Conservation (phyloP, 2,113 vertebrate genomes). For the Gorsachius goisagi region DNA sequence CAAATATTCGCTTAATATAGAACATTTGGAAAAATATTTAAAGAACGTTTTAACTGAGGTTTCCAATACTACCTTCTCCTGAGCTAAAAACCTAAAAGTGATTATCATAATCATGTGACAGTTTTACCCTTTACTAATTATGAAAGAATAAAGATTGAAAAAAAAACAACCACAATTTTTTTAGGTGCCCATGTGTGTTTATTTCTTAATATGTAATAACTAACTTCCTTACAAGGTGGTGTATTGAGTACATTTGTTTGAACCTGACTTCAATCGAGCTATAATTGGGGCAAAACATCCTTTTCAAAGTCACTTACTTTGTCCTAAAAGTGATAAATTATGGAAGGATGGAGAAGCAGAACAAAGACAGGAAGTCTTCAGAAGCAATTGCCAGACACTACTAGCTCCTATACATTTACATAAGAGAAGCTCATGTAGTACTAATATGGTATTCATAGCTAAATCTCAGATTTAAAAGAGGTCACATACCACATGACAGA, state of each 20-base stretch:
- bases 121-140: neutral
- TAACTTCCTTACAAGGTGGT: neutral
- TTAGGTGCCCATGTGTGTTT: neutral
- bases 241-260: neutral
- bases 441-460: constrained; percentile 44
- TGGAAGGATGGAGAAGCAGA: neutral
- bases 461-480: constrained; percentile 51
- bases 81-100: neutral
- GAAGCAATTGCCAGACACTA: constrained; percentile 1
- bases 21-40: neutral
- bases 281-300: neutral
- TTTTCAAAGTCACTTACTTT: neutral
- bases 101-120: neutral
- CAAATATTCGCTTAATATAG: neutral
- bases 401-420: constrained; percentile 5
- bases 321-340: constrained; percentile 27
- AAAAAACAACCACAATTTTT: neutral
- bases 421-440: constrained; percentile 8
- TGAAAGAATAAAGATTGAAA: neutral
- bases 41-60: neutral
- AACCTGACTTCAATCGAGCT: neutral
- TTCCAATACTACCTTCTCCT: neutral
- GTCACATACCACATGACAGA: constrained; percentile 50
- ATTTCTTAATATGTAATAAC: neutral
- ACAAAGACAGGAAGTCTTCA: constrained; percentile 4